A percentile compares a stretch with the other conserved stretches of the same genome.
These are phyloP conservation scores for Teleiodes luculella DNA, from an alignment of 2,888 invertebrate genomes.

Conservation along the genomic window DNA sequence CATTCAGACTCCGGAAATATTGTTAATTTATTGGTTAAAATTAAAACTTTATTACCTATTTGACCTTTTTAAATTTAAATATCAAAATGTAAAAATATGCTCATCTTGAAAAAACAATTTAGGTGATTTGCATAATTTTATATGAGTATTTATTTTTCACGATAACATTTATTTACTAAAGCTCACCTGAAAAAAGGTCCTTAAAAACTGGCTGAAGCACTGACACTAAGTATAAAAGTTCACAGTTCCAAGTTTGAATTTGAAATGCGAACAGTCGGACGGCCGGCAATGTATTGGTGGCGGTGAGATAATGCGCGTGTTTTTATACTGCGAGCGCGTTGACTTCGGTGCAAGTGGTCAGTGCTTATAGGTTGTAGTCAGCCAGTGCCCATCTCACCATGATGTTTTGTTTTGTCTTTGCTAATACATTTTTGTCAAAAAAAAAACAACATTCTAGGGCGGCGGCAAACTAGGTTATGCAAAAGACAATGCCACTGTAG, in stretches of 20 bases:
- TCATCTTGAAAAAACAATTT: no score
- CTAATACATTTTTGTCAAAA: neutral
- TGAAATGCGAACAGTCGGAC: conserved; percentile 64
- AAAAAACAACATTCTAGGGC: no score
- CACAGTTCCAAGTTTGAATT: conserved; percentile 41
- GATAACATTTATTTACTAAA: conserved; percentile 21
- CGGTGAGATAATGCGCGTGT: conserved; percentile 55
- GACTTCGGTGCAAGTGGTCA: conserved; percentile 52
- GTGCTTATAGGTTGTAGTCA: conserved; percentile 38
- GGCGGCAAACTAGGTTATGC: no score
- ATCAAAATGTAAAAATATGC: no score
- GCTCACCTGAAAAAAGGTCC: conserved; percentile 67
- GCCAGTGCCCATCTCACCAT: conserved; percentile 18
- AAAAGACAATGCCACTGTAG: no score
- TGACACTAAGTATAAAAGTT: conserved; percentile 52
- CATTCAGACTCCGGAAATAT: neutral
- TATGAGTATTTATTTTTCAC: neutral
- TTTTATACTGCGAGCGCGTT: conserved; percentile 63
- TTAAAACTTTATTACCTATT: neutral
- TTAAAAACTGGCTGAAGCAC: conserved; percentile 53
- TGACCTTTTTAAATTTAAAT: neutral
- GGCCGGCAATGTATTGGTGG: conserved; percentile 69
- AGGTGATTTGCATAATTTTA: no score
- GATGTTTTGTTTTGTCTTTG: conserved; percentile 30
- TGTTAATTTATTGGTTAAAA: neutral